Conservation (phyloP, 1,140 invertebrate genomes). For the Ladona fulva region DNA sequence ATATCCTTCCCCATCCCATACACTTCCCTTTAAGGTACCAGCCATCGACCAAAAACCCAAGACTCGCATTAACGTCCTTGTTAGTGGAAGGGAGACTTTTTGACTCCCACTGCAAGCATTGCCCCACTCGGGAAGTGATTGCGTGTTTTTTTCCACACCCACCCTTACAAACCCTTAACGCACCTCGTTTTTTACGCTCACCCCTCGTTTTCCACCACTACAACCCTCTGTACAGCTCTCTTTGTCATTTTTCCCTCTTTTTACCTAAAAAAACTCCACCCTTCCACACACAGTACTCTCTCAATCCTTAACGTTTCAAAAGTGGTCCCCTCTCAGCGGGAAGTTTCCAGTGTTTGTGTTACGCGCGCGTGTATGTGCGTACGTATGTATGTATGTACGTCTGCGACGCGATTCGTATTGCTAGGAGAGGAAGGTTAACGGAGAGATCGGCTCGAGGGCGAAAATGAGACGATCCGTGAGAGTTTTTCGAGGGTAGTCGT, state of each 20-base stretch:
- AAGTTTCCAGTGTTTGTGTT: too few species aligned
- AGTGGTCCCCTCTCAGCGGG: background rate
- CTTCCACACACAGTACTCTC: background rate
- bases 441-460: background rate
- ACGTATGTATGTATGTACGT: background rate
- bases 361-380: background rate
- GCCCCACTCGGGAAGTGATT: too few species aligned
- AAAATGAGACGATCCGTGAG: background rate
- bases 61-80: background rate
- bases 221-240: background rate
- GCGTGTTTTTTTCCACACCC: too few species aligned
- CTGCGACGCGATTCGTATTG: background rate
- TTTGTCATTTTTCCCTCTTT: background rate
- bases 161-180: too few species aligned
- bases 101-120: background rate
- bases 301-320: background rate
- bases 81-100: background rate
- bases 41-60: background rate
- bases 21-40: background rate
- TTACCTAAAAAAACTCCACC: background rate
- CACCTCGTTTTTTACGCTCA: too few species aligned
- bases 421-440: background rate
- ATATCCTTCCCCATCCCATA: background rate
- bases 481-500: conserved; percentile 7
- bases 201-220: background rate